phyloP scores from a whole-genome alignment of 2,888 invertebrate genomes.

The Digitonthophagus gazella region DNA sequence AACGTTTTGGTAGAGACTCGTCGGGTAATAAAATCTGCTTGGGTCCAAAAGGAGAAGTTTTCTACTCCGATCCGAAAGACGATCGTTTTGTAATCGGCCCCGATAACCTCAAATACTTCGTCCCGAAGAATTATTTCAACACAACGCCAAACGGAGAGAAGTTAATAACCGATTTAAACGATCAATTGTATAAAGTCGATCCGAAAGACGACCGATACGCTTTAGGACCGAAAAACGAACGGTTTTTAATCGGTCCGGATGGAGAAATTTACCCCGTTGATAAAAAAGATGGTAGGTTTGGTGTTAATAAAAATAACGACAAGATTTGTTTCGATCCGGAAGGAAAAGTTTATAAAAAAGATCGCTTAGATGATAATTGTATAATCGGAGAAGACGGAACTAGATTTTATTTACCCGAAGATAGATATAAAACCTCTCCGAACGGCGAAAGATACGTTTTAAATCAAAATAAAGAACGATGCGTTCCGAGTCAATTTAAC shows the following conservation, averaged over 20 bases:
- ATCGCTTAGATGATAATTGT: constrained; percentile 22
- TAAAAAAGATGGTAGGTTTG: constrained; percentile 21
- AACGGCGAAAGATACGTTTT: constrained; percentile 21
- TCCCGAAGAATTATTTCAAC: constrained; percentile 17
- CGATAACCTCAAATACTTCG: constrained; percentile 22
- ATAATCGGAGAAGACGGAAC: constrained; percentile 20
- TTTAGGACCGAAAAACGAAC: constrained; percentile 20
- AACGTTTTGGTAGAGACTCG: constrained; percentile 21
- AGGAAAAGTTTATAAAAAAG: constrained; percentile 21
- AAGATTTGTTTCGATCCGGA: constrained; percentile 22
- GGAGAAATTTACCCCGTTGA: constrained; percentile 23
- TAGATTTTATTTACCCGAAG: constrained; percentile 20
- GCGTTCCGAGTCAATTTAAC: constrained; percentile 20
- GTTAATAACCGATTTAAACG: constrained; percentile 19
- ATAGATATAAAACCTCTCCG: constrained; percentile 21
- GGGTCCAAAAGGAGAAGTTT: constrained; percentile 25
- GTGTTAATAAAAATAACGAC: constrained; percentile 19
- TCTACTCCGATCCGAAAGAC: constrained; percentile 23
- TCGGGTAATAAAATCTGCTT: constrained; percentile 23
- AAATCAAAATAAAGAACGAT: constrained; percentile 18
- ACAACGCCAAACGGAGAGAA: constrained; percentile 18
- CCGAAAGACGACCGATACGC: constrained; percentile 26
- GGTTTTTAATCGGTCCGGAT: constrained; percentile 20
- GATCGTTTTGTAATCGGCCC: constrained; percentile 24
- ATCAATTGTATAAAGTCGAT: constrained; percentile 18